Conservation (phyloP, 2,888 invertebrate genomes). For the Emmelina monodactyla region DNA sequence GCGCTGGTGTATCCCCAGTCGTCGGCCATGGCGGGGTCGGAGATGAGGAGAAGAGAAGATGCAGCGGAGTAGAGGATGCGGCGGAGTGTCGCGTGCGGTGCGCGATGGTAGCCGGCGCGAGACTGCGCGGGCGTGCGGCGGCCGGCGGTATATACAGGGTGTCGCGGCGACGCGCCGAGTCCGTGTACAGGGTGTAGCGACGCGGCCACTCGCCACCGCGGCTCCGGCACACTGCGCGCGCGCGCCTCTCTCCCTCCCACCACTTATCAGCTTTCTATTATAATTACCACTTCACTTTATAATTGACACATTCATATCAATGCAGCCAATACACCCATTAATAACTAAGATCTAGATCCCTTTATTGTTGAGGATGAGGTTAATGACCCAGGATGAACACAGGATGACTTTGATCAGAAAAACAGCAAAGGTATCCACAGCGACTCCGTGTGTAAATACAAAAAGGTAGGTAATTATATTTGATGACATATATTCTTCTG, state of each 20-base stretch:
- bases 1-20: conserved; percentile 69
- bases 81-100: conserved; percentile 26
- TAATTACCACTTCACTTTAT: background rate
- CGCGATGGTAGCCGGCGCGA: conserved; percentile 55
- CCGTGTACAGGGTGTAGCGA: conserved; percentile 39
- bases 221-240: conserved; percentile 33
- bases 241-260: conserved; percentile 21
- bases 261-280: background rate
- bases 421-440: too few relatives aligned
- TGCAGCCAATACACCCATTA: background rate
- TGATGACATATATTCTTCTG: too few relatives aligned
- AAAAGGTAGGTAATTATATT: too few relatives aligned
- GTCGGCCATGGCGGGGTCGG: conserved; percentile 36
- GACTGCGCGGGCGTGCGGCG: conserved; percentile 46
- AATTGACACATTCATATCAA: background rate
- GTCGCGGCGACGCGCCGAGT: conserved; percentile 23
- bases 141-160: conserved; percentile 43
- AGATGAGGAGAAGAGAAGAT: background rate
- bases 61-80: conserved; percentile 33
- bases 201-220: conserved; percentile 26
- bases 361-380: too few relatives aligned
- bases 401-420: too few relatives aligned
- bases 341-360: too few relatives aligned
- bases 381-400: too few relatives aligned
- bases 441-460: too few relatives aligned